Base-by-base conservation (phyloP, 92 coral and sea anemone species). In the Palythoa grandis region DNA sequence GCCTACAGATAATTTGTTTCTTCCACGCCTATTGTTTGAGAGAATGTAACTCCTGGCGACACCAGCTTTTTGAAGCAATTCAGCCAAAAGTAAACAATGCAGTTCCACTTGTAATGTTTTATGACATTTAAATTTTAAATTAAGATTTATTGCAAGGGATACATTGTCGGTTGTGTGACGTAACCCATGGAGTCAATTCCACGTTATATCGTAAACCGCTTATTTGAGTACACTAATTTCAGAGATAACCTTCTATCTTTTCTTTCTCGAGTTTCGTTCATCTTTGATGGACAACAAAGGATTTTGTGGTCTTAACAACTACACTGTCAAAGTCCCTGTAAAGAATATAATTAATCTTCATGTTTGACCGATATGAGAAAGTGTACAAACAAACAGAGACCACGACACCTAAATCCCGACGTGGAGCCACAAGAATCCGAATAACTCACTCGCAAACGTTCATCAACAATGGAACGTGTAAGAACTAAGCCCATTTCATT, bases 101-200 rank as follows among this genome's bases (percentile, higher is more conserved):
- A 38, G 22, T 47, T 80, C 60, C 74, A 22, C 74, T 80, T 65
- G 73, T 66, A 65, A 43, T 80, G 70, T 80, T 79, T 58, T 54
- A 38, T 80, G 85, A 67, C 73, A 63, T 67, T 23, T 16, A 80
- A 80, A 67, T 39, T 80, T 70, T 66, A 80, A 80, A 80, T 63
- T 66, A 39, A 22, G 63, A 65, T 80, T 80, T 67, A 66, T 23
- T 29, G 17, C 72, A 61, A 14, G 12, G 7, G 47, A 50, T 52
- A 47, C 20, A 74, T 50, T 9, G 22, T 54, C 38, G 48, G 11
- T 23, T 78, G 71, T 16, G 7, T 38, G 52, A 35, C 43, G 47
- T 15, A 60, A 24, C 20, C 48, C 47, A 54, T 37, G 1, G 69
- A 16, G 57, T 56, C 53, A 3, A 50, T 52, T 52, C 3, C 29